These are phyloP conservation scores for Porphyrio hochstetteri DNA, from an alignment of 2,113 vertebrate genomes.

Conservation along the genomic window DNA sequence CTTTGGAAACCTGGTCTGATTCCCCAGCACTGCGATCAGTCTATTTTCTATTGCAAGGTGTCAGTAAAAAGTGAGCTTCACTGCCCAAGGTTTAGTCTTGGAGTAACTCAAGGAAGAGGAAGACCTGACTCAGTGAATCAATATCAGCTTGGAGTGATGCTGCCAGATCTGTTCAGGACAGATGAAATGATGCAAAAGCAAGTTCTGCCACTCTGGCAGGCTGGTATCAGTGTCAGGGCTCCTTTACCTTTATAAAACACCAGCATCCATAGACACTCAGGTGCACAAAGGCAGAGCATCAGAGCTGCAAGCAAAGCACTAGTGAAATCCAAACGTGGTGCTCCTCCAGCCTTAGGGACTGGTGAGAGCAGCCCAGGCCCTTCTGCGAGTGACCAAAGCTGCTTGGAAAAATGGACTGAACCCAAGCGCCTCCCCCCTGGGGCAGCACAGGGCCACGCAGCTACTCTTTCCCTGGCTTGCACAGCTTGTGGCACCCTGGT, in stretches of 20 bases:
- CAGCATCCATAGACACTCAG: not conserved
- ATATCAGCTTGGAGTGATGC: not conserved
- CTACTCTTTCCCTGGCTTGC: not conserved
- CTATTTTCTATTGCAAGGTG: not conserved
- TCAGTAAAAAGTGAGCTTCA: not conserved
- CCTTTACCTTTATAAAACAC: not conserved
- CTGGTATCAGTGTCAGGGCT: accelerated
- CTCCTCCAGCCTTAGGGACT: not conserved
- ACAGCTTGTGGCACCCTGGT: accelerated
- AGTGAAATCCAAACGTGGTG: accelerated
- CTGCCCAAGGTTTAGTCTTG: not conserved
- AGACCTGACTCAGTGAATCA: not conserved
- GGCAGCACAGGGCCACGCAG: accelerated
- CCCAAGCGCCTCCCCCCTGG: not conserved
- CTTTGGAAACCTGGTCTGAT: not conserved
- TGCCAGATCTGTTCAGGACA: not conserved
- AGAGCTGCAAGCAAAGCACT: not conserved
- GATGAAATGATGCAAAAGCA: not conserved
- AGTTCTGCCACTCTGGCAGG: not conserved
- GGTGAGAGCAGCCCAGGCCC: not conserved
- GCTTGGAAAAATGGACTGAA: not conserved
- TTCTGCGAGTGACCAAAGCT: accelerated
- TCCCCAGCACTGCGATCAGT: not conserved
- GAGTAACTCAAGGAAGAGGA: not conserved
- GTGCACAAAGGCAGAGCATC: not conserved